Evolutionary conservation across 2,113 vertebrate genomes (phyloP).

Genomic region (Ondatra zibethicus): DNA sequence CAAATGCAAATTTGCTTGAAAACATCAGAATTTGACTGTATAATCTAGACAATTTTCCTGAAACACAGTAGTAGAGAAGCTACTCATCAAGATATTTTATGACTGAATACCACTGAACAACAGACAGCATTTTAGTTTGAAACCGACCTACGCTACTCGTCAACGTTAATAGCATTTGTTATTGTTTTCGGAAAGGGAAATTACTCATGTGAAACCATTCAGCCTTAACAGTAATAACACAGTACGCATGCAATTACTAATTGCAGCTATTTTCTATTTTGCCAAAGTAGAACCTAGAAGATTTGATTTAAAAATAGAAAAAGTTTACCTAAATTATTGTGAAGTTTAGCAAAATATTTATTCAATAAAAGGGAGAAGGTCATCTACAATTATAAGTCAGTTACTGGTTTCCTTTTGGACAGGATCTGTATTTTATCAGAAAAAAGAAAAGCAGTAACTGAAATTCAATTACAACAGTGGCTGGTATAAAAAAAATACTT

Average conservation of each 20-base stretch:
- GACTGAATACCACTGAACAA: slow-evolving; percentile 62
- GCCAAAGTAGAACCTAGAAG: background rate
- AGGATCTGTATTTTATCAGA: background rate
- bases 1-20: background rate
- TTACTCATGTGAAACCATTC: slow-evolving; percentile 60
- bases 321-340: background rate
- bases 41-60: slow-evolving; percentile 67
- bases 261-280: slow-evolving; percentile 67
- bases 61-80: slow-evolving; percentile 53
- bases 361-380: background rate
- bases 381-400: background rate
- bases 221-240: slow-evolving; percentile 45
- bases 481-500: slow-evolving; percentile 52
- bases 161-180: slow-evolving; percentile 76
- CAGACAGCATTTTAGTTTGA: slow-evolving; percentile 73
- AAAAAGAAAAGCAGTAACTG: background rate
- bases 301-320: slow-evolving; percentile 24
- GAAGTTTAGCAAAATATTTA: slow-evolving; percentile 37
- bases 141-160: slow-evolving; percentile 79
- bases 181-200: slow-evolving; percentile 75
- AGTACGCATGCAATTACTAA: slow-evolving; percentile 43
- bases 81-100: slow-evolving; percentile 77
- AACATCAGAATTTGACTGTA: slow-evolving; percentile 53
- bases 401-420: background rate
- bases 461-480: background rate